These are phyloP conservation scores for Smutsia gigantea DNA, from an alignment of 2,797 vertebrate species.

Conservation along the genomic window DNA sequence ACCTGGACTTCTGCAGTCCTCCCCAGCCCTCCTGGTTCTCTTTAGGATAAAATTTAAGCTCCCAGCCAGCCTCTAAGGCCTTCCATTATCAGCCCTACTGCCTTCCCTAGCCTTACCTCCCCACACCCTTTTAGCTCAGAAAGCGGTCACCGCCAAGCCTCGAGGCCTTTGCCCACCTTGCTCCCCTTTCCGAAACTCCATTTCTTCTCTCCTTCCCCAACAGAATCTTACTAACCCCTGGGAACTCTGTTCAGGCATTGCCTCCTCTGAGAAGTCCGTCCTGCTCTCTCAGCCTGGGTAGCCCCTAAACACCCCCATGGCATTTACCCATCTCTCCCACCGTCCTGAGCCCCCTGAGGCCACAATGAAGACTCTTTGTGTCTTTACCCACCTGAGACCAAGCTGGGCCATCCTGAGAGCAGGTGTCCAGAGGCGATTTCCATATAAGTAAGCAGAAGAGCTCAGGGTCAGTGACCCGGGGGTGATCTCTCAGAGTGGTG, in stretches of 20 bases:
- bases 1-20: background rate
- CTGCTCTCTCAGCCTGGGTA: background rate
- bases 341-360: background rate
- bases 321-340: background rate
- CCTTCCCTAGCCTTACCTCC: no score
- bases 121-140: background rate
- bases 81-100: background rate
- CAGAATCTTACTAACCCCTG: background rate
- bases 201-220: background rate
- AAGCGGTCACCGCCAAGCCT: background rate
- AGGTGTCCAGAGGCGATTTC: background rate
- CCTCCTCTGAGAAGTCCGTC: background rate
- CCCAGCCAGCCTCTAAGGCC: background rate
- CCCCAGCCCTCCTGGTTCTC: background rate
- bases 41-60: background rate
- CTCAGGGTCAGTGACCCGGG: background rate
- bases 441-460: background rate
- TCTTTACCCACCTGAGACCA: background rate
- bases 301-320: no score
- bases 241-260: background rate
- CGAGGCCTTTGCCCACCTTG: background rate
- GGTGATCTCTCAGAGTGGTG: background rate
- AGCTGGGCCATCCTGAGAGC: background rate
- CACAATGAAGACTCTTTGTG: background rate
- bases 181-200: background rate